These are phyloP conservation scores for Taeniopygia guttata DNA, from an alignment of 2,797 vertebrate species.

Conservation along the genomic window DNA sequence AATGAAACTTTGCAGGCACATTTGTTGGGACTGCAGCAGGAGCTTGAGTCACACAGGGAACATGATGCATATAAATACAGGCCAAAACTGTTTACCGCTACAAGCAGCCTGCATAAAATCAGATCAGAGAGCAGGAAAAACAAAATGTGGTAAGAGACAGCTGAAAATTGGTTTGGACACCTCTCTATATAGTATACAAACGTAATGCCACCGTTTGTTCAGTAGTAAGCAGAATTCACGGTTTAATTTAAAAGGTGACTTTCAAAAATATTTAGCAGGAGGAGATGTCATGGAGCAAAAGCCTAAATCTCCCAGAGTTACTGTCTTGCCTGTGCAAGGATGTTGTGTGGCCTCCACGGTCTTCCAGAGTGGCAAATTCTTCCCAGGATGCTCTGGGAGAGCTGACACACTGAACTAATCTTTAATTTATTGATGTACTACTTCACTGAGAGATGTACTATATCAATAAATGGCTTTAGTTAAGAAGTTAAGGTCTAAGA, in stretches of 20 bases:
- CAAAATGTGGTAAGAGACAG: neutral
- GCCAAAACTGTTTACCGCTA: constrained; percentile 1
- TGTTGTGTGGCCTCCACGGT: constrained; percentile 32
- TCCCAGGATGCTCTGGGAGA: constrained; percentile 61
- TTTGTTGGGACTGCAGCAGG: neutral
- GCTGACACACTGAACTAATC: constrained; percentile 69
- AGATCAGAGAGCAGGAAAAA: neutral
- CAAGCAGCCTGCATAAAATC: neutral
- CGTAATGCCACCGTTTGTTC: neutral
- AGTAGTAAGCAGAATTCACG: neutral
- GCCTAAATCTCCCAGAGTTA: constrained; percentile 20
- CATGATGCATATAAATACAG: neutral
- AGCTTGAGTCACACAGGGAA: neutral
- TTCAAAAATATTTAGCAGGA: constrained; percentile 33
- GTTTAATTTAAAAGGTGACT: constrained; percentile 45
- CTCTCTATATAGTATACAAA: neutral
- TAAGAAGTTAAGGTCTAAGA: constrained; percentile 72
- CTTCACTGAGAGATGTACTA: constrained; percentile 60
- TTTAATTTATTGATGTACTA: constrained; percentile 74
- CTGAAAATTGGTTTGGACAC: neutral
- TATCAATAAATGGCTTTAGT: constrained; percentile 74
- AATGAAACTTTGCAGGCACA: neutral
- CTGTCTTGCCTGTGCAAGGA: neutral
- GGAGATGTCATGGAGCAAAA: neutral
- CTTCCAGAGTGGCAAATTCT: constrained; percentile 36